Evolutionary conservation across 2,888 invertebrate genomes (phyloP).

Genomic region (Epirrhoe tristata): DNA sequence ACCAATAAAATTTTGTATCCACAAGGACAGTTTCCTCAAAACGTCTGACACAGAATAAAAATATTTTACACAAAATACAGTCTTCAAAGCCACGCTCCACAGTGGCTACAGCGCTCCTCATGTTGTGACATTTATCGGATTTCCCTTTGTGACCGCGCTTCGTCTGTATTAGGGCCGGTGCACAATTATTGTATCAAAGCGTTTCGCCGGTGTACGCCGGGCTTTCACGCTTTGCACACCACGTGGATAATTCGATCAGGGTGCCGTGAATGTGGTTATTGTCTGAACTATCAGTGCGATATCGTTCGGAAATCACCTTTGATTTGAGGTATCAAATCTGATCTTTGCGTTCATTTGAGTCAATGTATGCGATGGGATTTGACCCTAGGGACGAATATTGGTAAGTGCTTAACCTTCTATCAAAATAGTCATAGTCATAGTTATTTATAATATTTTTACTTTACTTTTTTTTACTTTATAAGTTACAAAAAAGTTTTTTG

Average conservation of each 20-base stretch:
- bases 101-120: slow-evolving; percentile 42
- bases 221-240: slow-evolving; percentile 37
- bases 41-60: slow-evolving; percentile 9
- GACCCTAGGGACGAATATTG: not conserved
- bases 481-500: too few species aligned
- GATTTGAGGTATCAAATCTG: not conserved
- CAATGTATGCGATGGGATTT: not conserved
- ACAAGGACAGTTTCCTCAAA: not conserved
- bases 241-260: slow-evolving; percentile 35
- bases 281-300: slow-evolving; percentile 18
- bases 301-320: not conserved
- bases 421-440: too few species aligned
- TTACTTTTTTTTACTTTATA: too few species aligned
- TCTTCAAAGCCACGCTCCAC: slow-evolving; percentile 16
- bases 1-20: not conserved
- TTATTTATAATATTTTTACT: too few species aligned
- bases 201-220: slow-evolving; percentile 34
- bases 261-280: slow-evolving; percentile 19
- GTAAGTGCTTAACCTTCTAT: too few species aligned
- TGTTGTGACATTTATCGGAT: slow-evolving; percentile 62
- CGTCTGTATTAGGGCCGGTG: slow-evolving; percentile 52
- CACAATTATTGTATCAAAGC: slow-evolving; percentile 58
- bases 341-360: not conserved
- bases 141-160: slow-evolving; percentile 54
- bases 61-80: slow-evolving; percentile 32